Base-by-base conservation (phyloP, 2,797 vertebrate genomes). In the Oreochromis grahami region DNA sequence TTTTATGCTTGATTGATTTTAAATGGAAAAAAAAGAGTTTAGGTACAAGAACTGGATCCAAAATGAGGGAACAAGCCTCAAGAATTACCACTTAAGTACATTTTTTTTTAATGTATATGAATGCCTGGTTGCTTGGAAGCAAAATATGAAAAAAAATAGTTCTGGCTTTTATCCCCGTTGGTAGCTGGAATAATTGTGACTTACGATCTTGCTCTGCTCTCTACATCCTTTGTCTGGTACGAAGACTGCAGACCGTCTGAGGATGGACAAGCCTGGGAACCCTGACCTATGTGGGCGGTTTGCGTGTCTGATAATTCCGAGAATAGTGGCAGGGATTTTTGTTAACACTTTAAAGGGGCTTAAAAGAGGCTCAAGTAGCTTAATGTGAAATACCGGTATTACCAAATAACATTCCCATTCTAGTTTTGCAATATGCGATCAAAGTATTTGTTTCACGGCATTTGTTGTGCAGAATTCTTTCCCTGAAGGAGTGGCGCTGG, bases 101-200 rank as follows among this genome's bases (percentile, higher is more conserved):
- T 13, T 65, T 29, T 65, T 65, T 0, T 1, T 6, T 36, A 41
- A 65, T 24, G 8, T 41, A 24, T 41, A 41, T 14, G 36, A 24
- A 41, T 14, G 7, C 4, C 4, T 65, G 7, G 60, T 13, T 65
- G 7, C 3, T 65, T 14, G n/a, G 36, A 41, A 68, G n/a, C 12
- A 43, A 24, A 41, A 43, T 5, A 24, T 4, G 1, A 50, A 34
- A 0, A 34, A 0, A 3, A 3, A 4, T 1, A 11, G 3, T 17
- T 45, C 14, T 53, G n/a, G 10, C n/a, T 53, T 29, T 45, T 29
- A 15, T 17, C 0, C 8, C 8, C 4, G 5, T 26, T 48, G 24
- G 6, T 29, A 29, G 14, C 24, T 11, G 21, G 6, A 4, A 19
- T 29, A 29, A 45, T 43, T 43, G 21, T 43, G 38, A 41, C 65